Evolutionary conservation across 2,797 vertebrate genomes (phyloP), one percentile per base, ranked within the genome.

Genomic region (Eidolon dupreanum): DNA sequence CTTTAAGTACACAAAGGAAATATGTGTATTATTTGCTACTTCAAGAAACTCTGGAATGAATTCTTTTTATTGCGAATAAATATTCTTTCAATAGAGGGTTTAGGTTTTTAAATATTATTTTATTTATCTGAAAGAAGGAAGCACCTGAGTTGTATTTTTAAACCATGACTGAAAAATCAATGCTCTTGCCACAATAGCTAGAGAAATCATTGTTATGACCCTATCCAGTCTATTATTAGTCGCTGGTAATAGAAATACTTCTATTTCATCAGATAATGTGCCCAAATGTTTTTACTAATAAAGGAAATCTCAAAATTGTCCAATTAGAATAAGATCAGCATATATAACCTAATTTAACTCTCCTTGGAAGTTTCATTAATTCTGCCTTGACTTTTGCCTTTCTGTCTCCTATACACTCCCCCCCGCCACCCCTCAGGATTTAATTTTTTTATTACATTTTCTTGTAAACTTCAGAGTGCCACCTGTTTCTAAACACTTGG

Each of bases 401-500:
- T 95, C 59, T 88, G 6, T 41, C 71, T 38, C 79, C 88, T 92
- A 11, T 46, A 79, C 73, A 66, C 57, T 36, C 19, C 57, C 11
- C 9, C 19, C 20, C 20, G 1, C 53, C 53, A 3, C 55, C 22
- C 55, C 17, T 7, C 41, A 5, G 41, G 7, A 81, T 87, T 96
- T 61, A 87, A 41, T 92, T 96, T 95, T 96, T 95, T 95, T 92
- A 95, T 95, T 41, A 49, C 49, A 16, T 59, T 91, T 96, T 36
- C 73, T 88, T 65, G 4, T 75, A 33, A 46, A 26, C 24, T 85
- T 43, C 38, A 38, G 94, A 73, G 31, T 63, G 70, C 24, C 33
- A 93, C 66, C 57, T 96, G 57, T 93, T 98, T 95, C 94, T 97
- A 96, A 94, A 84, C 83, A 92, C 82, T 55, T 97, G 83, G 28